Base-by-base conservation (phyloP, 1,140 invertebrate species). In the Trinorchestia longiramus region DNA sequence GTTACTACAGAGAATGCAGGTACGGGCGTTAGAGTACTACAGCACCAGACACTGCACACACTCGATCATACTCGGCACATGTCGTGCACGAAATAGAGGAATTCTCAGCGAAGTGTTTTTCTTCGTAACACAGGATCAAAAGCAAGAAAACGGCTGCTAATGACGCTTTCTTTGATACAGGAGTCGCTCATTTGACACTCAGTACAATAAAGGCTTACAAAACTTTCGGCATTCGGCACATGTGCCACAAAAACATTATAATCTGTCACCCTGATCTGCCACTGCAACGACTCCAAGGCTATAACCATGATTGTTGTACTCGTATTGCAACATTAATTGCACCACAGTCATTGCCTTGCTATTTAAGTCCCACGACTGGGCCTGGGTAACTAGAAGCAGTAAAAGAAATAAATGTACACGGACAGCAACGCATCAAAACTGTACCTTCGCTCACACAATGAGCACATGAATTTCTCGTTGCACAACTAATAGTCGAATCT, bases 261-360 rank as follows among this genome's bases (percentile, higher is more conserved):
- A 11, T 77, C 62, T 77, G 62, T 77, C 62, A 77, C 62, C 36
- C 62, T 11, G 62, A 77, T 77, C 62, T 77, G 62, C 62, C 62
- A 77, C 62, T 77, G 62, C 62, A 23, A 77, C 62, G 62, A 77
- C 62, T 77, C 36, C 62, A 28, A 77, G 62, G 62, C 62, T 3
- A 77, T 77, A 77, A 77, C 62, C 62, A 77, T 77, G 62, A 77
- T 77, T 77, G 62, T 77, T 77, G 62, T n/a, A n/a, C n/a, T n/a
- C n/a, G n/a, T 77, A 77, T 77, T 77, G 62, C 62, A 77, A 77
- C 62, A 77, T 77, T 77, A 77, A 77, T 77, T 77, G 62, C 28
- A 28, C 62, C 62, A 77, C 62, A 77, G 62, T 77, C 62, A 77
- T 77, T 77, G 8, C 28, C 28, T 1, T 28, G 8, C 62, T 11